A percentile compares a stretch with the other conserved stretches of the same genome.
Conservation (phyloP, 2,113 vertebrate genomes). For the Meleagris gallopavo region DNA sequence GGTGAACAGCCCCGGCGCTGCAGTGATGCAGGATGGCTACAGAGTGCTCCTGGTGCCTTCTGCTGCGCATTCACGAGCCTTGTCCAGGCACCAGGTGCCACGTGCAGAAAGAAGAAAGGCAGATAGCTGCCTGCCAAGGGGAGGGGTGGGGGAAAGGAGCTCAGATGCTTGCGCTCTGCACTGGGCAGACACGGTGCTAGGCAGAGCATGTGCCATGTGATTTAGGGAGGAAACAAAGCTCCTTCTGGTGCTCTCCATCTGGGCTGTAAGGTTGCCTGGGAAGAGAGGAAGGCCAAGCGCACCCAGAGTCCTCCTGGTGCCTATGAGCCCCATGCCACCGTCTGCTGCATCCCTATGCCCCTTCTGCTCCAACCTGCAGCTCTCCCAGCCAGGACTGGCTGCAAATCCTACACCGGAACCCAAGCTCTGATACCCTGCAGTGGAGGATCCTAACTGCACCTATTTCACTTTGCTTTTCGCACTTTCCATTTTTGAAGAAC, state of each 20-base stretch:
- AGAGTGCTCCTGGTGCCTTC: background rate
- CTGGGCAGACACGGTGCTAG: background rate
- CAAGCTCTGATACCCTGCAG: background rate
- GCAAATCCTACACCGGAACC: background rate
- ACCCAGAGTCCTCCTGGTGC: background rate
- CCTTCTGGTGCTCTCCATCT: conserved; percentile 49
- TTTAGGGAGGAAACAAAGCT: conserved; percentile 10
- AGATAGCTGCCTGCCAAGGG: background rate
- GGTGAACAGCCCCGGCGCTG: accelerated
- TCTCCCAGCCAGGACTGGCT: background rate
- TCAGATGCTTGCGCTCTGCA: background rate
- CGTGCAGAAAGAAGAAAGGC: background rate
- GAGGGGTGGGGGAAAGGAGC: background rate
- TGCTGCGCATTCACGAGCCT: accelerated
- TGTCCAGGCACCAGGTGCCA: accelerated
- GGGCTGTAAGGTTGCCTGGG: conserved; percentile 32
- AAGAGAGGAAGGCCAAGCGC: conserved; percentile 20
- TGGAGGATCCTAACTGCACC: background rate
- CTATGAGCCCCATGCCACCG: background rate
- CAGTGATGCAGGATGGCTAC: accelerated
- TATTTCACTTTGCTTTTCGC: background rate
- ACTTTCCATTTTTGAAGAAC: background rate
- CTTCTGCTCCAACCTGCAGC: background rate
- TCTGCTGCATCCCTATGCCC: accelerated
- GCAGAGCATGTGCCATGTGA: background rate